Conservation (phyloP, 2,113 vertebrate species). For the Clinocottus analis region DNA sequence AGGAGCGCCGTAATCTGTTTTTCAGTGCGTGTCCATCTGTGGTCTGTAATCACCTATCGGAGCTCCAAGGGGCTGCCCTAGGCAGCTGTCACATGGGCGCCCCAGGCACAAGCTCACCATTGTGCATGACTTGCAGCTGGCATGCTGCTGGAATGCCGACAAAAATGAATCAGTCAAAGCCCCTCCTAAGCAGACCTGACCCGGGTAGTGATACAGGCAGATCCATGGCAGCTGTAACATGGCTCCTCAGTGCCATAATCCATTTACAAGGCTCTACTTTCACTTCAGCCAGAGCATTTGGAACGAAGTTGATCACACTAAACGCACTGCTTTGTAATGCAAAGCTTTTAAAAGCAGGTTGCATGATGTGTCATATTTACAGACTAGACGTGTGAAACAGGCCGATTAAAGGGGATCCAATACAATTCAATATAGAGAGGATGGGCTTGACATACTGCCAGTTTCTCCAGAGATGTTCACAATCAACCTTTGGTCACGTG, state of each 20-base stretch:
- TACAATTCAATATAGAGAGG: conserved; percentile 16
- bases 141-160: conserved; percentile 64
- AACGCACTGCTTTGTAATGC: conserved; percentile 41
- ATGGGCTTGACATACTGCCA: conserved; percentile 6
- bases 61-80: conserved; percentile 37
- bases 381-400: conserved; percentile 40
- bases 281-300: conserved; percentile 43
- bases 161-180: conserved; percentile 72
- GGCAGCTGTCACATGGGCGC: conserved; percentile 75
- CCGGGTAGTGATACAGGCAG: conserved; percentile 54
- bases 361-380: conserved; percentile 32
- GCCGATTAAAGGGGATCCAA: conserved; percentile 32
- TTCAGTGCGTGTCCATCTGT: conserved; percentile 8
- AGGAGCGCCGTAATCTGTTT: neutral
- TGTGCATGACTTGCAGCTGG: conserved; percentile 79
- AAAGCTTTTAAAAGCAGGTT: conserved; percentile 40
- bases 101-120: conserved; percentile 76
- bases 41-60: conserved; percentile 39
- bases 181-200: conserved; percentile 56
- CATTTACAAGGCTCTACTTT: conserved; percentile 59
- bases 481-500: conserved; percentile 6
- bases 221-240: conserved; percentile 72
- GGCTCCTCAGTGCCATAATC: conserved; percentile 53
- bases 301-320: conserved; percentile 20
- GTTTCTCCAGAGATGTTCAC: conserved; percentile 19